Conservation (phyloP, 2,888 invertebrate genomes). For the Plagodis pulveraria region DNA sequence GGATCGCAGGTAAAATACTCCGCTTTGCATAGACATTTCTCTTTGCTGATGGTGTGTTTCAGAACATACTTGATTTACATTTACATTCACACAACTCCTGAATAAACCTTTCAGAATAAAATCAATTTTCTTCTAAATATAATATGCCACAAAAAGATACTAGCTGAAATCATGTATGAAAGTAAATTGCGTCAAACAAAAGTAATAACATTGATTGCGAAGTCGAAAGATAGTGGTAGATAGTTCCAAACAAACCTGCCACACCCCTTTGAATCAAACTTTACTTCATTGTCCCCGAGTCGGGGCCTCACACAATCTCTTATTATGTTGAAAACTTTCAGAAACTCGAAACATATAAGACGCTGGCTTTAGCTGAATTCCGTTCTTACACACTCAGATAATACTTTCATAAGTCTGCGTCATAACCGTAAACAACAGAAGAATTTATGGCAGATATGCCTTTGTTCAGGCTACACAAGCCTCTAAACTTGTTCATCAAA, state of each 20-base stretch:
- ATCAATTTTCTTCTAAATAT: no score
- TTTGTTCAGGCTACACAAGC: conserved; percentile 67
- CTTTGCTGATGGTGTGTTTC: not conserved
- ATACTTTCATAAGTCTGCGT: conserved; percentile 64
- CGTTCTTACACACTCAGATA: conserved; percentile 61
- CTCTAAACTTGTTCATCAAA: conserved; percentile 74
- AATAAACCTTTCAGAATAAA: no score
- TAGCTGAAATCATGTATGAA: not conserved
- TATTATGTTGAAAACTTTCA: conserved; percentile 54
- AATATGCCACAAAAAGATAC: no score
- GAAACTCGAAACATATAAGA: conserved; percentile 58
- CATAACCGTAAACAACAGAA: conserved; percentile 73
- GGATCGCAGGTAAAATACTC: conserved; percentile 13
- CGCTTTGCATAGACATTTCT: conserved; percentile 1
- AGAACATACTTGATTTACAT: no score
- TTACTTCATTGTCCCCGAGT: conserved; percentile 5
- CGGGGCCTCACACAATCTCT: conserved; percentile 47
- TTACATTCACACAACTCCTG: no score
- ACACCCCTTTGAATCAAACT: conserved; percentile 24
- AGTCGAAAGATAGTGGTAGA: conserved; percentile 1
- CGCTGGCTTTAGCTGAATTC: conserved; percentile 51
- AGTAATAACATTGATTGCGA: conserved; percentile 6
- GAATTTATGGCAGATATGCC: conserved; percentile 71
- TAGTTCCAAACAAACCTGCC: conserved; percentile 20
- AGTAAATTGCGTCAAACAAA: not conserved